phyloP scores from a whole-genome alignment of 2,888 invertebrate species.

The Aquatica leii region DNA sequence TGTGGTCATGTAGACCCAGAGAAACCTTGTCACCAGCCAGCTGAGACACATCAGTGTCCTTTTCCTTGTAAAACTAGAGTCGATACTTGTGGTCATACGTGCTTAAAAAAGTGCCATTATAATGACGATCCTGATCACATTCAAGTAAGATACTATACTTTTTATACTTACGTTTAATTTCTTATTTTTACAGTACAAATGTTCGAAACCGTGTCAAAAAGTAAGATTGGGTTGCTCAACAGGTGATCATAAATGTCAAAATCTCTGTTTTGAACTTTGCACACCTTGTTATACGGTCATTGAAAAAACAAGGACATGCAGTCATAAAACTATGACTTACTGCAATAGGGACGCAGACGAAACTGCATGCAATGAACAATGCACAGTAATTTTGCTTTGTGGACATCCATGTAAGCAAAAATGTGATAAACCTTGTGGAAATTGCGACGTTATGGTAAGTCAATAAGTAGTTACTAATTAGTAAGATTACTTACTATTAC shows the following conservation, averaged over 20 bases:
- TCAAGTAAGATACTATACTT: too few species aligned
- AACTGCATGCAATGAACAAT: slow-evolving; percentile 60
- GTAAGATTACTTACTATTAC: too few species aligned
- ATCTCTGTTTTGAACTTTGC: slow-evolving; percentile 64
- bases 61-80: slow-evolving; percentile 64
- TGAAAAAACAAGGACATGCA: slow-evolving; percentile 62
- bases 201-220: slow-evolving; percentile 61
- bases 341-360: slow-evolving; percentile 61
- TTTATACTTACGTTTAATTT: too few species aligned
- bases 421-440: slow-evolving; percentile 49
- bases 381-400: slow-evolving; percentile 62
- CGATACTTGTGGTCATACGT: slow-evolving; percentile 71
- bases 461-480: too few species aligned
- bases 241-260: slow-evolving; percentile 42
- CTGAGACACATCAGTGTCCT: slow-evolving; percentile 57
- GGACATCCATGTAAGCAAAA: slow-evolving; percentile 55
- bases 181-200: slow-evolving; percentile 61
- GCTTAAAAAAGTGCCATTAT: slow-evolving; percentile 66
- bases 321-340: slow-evolving; percentile 58
- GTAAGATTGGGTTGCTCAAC: slow-evolving; percentile 53
- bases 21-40: slow-evolving; percentile 60
- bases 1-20: slow-evolving; percentile 48
- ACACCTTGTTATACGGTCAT: slow-evolving; percentile 61
- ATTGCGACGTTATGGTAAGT: background rate
- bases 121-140: slow-evolving; percentile 68